These are phyloP conservation scores for Micromys minutus DNA, from an alignment of 2,113 vertebrate species.

Conservation along the genomic window DNA sequence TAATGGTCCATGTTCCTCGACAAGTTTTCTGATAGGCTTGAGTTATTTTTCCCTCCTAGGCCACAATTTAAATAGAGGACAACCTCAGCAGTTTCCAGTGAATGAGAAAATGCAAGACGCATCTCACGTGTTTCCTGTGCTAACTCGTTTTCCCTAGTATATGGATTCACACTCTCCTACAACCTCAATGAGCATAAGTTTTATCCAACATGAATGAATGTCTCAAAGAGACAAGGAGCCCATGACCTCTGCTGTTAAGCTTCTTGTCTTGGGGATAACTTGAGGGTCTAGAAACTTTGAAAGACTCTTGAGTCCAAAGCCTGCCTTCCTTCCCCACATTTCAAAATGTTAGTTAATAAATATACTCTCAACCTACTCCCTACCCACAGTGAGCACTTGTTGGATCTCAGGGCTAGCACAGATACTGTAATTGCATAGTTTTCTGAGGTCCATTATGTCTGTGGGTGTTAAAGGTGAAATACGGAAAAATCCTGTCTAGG, in stretches of 20 bases:
- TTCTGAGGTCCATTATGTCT: not conserved
- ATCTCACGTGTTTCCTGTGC: not conserved
- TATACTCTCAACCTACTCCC: not conserved
- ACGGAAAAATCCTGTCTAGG: not conserved
- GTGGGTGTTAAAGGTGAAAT: not conserved
- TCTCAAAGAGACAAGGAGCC: not conserved
- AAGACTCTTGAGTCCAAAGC: not conserved
- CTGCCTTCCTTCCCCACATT: not conserved
- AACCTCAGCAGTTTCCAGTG: slow-evolving; percentile 50
- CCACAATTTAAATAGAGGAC: slow-evolving; percentile 37
- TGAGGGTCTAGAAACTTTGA: slow-evolving; percentile 5
- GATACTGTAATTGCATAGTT: not conserved
- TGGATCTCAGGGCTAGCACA: not conserved
- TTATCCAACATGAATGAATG: not conserved
- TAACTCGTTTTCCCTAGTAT: not conserved
- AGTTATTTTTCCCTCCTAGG: not conserved
- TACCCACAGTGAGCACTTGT: not conserved
- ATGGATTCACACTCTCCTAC: not conserved
- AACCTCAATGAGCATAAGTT: not conserved
- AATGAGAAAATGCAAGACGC: not conserved
- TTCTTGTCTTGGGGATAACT: not conserved
- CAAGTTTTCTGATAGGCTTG: slow-evolving; percentile 58
- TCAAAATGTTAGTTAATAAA: not conserved
- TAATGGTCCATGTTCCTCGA: slow-evolving; percentile 56
- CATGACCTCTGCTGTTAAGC: not conserved